Percentiles rank a stretch among this genome's conserved stretches.
Conservation (phyloP, 2,888 invertebrate species). For the Kryphioiulus occultus region DNA sequence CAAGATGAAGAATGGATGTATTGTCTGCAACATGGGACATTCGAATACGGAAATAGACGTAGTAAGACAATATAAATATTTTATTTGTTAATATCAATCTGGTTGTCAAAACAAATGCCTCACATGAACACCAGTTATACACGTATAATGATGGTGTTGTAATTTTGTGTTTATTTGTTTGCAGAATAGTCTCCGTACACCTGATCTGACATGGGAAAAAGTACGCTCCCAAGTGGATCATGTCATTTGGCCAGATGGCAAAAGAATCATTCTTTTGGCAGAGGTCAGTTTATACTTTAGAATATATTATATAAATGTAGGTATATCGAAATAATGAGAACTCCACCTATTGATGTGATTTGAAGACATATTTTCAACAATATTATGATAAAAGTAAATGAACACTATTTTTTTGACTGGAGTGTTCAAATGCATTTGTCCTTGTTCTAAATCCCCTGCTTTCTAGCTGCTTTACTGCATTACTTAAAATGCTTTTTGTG, state of each 20-base stretch:
- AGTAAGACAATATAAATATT: constrained; percentile 63
- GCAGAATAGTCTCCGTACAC: constrained; percentile 86
- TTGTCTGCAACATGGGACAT: constrained; percentile 97
- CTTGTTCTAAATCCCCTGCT: not conserved
- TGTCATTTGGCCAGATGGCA: constrained; percentile 97
- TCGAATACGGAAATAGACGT: constrained; percentile 97
- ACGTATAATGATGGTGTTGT: too few species aligned
- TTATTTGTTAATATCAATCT: not conserved
- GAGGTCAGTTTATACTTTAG: constrained; percentile 66
- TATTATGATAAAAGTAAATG: not conserved
- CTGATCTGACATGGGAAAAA: constrained; percentile 96
- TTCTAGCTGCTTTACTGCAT: not conserved
- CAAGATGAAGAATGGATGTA: constrained; percentile 94
- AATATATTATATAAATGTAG: not conserved
- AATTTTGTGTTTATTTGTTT: not conserved
- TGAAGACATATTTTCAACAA: not conserved
- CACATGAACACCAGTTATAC: not conserved
- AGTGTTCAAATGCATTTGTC: not conserved
- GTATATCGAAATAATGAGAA: not conserved
- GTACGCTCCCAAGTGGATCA: constrained; percentile 98
- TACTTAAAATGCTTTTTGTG: not conserved
- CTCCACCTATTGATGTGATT: not conserved
- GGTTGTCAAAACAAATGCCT: not conserved
- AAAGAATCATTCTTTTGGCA: constrained; percentile 89
- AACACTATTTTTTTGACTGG: not conserved